Percentiles rank a stretch among this genome's conserved stretches.
Evolutionary conservation across 2,888 invertebrate genomes (phyloP).

Genomic region (Folsomia candida): DNA sequence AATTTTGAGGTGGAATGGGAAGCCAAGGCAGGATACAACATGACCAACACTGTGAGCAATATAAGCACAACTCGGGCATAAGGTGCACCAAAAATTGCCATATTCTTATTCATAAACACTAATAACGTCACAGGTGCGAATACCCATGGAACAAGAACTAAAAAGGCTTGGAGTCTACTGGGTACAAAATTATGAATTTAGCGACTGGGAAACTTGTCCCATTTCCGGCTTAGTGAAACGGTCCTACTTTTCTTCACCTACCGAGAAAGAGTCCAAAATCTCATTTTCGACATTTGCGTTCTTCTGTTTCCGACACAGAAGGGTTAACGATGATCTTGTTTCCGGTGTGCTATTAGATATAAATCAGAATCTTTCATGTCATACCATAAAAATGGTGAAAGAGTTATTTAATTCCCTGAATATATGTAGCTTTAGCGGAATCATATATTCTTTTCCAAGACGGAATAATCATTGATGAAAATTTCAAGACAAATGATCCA

Average conservation of each 20-base stretch:
- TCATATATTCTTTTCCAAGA: slow-evolving; percentile 55
- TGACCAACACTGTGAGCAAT: slow-evolving; percentile 26
- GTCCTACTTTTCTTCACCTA: slow-evolving; percentile 32
- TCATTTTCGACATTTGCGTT: slow-evolving; percentile 44
- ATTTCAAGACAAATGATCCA: slow-evolving; percentile 66
- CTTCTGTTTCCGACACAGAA: slow-evolving; percentile 34
- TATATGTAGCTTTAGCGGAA: slow-evolving; percentile 20
- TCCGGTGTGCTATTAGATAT: slow-evolving; percentile 52
- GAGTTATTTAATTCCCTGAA: no score
- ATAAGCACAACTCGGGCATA: no score
- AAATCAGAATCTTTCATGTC: background rate
- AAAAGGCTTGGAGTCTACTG: slow-evolving; percentile 25
- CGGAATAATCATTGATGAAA: slow-evolving; percentile 63
- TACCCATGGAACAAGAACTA: slow-evolving; percentile 26
- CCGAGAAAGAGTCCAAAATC: slow-evolving; percentile 24
- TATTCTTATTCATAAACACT: no score
- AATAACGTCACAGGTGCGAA: slow-evolving; percentile 19
- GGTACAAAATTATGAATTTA: slow-evolving; percentile 37
- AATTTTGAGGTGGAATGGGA: slow-evolving; percentile 36
- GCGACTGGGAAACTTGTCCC: slow-evolving; percentile 38
- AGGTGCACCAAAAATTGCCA: no score
- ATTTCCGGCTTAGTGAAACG: slow-evolving; percentile 39
- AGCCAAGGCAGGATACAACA: slow-evolving; percentile 21
- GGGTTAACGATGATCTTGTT: slow-evolving; percentile 45
- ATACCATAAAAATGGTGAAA: background rate